A percentile compares a stretch with the other conserved stretches of the same genome.
Conservation (phyloP, 2,888 invertebrate species). For the Elmis aenea region DNA sequence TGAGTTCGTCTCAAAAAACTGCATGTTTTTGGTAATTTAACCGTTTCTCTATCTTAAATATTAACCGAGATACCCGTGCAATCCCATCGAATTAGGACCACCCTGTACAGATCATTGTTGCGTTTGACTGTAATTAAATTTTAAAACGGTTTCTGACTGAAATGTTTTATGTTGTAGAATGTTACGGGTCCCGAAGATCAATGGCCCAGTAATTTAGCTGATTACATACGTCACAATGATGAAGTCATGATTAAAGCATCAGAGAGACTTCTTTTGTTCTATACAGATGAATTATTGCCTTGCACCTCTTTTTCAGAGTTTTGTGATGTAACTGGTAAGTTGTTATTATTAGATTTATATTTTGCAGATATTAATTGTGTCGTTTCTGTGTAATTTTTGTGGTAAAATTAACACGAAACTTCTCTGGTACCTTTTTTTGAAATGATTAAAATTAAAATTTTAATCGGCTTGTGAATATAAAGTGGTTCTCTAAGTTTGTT, state of each 20-base stretch:
- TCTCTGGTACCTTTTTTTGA: not conserved
- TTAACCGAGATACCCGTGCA: no score
- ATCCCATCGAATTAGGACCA: no score
- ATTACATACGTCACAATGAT: constrained; percentile 92
- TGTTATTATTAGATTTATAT: constrained; percentile 4
- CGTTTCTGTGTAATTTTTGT: constrained; percentile 5
- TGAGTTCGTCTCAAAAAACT: no score
- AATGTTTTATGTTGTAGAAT: constrained; percentile 54
- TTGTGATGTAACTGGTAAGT: constrained; percentile 82
- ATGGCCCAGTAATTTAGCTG: constrained; percentile 87
- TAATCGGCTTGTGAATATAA: constrained; percentile 4
- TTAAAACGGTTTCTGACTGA: no score
- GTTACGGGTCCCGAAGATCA: constrained; percentile 71
- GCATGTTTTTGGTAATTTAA: no score
- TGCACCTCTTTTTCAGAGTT: constrained; percentile 88
- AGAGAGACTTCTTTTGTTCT: constrained; percentile 72
- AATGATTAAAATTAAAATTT: constrained; percentile 10
- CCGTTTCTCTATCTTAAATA: no score
- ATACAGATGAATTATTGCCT: constrained; percentile 85
- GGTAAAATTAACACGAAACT: not conserved
- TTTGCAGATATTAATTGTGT: not conserved
- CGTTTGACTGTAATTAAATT: no score
- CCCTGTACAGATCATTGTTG: no score
- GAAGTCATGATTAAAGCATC: constrained; percentile 83
- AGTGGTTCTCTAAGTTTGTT: no score